phyloP scores from a whole-genome alignment of 2,797 vertebrate genomes.

The Mus caroli region DNA sequence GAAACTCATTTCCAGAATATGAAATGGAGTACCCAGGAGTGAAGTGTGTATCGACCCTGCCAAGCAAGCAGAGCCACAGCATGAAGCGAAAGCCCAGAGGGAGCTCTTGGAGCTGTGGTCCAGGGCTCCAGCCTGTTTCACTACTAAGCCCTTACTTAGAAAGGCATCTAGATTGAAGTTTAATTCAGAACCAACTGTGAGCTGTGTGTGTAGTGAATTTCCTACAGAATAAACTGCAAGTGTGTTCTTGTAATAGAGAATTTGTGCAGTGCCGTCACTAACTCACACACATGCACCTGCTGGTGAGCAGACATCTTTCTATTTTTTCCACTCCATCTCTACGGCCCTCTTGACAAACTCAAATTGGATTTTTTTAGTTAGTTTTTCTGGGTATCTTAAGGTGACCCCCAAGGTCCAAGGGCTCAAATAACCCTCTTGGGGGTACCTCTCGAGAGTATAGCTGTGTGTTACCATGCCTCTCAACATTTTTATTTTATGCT shows the following conservation, averaged over 20 bases:
- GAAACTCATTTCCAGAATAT: slow-evolving; percentile 36
- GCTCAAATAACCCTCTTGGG: neutral
- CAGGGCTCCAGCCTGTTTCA: neutral
- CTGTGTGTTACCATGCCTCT: neutral
- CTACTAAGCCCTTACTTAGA: neutral
- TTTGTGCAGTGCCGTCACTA: neutral
- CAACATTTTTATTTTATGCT: slow-evolving; percentile 56
- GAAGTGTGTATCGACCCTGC: slow-evolving; percentile 20
- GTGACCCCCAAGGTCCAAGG: neutral
- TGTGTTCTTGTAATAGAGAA: neutral
- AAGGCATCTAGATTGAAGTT: neutral
- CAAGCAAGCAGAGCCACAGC: neutral
- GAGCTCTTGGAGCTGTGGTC: neutral
- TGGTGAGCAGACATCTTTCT: neutral
- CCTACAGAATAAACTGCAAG: neutral
- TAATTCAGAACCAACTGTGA: neutral
- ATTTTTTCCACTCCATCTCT: neutral
- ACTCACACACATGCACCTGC: neutral
- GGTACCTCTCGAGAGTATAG: neutral
- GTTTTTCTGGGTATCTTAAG: neutral
- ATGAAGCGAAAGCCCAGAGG: neutral
- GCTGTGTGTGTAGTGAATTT: neutral
- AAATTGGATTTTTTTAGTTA: slow-evolving; percentile 8
- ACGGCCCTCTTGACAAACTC: neutral
- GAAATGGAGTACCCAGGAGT: neutral